A percentile compares a stretch with the other conserved stretches of the same genome.
Evolutionary conservation across 2,888 invertebrate species (phyloP).

Genomic region (Callyntrura guangdongensis): DNA sequence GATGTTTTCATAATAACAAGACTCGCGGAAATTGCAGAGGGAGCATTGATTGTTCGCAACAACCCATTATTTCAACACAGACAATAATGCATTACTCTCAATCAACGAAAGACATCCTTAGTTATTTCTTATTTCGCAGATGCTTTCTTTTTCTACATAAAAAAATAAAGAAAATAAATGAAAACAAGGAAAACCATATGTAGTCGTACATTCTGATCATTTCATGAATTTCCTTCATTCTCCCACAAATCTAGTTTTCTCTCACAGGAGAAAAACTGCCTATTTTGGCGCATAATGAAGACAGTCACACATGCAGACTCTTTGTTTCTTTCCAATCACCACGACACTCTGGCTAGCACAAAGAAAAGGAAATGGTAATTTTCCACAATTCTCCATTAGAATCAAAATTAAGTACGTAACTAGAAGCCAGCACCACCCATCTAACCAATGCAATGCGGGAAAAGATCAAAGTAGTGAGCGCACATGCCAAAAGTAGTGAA

Average conservation of each 20-base stretch:
- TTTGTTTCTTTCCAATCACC: conserved; percentile 46
- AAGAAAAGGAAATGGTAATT: conserved; percentile 47
- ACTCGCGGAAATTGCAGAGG: background rate
- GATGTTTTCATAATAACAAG: background rate
- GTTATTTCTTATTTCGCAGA: background rate
- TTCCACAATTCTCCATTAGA: background rate
- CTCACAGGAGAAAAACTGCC: too few species aligned
- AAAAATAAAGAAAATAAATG: background rate
- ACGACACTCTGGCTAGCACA: background rate
- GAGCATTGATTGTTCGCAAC: background rate
- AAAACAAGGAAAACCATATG: background rate
- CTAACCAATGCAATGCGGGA: background rate
- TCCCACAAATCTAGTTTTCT: too few species aligned
- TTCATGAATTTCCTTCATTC: too few species aligned
- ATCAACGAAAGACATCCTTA: too few species aligned
- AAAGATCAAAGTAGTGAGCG: background rate
- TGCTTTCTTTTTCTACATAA: background rate
- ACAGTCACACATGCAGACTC: background rate
- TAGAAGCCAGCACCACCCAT: background rate
- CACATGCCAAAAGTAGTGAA: too few species aligned
- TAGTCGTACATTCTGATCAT: background rate
- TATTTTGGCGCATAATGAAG: too few species aligned
- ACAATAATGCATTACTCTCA: conserved; percentile 1
- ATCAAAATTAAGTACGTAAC: conserved; percentile 28
- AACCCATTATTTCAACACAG: conserved; percentile 6